Evolutionary conservation across 2,888 invertebrate genomes (phyloP), one percentile per base, ranked within the genome.

Genomic region (Villa cingulata): DNA sequence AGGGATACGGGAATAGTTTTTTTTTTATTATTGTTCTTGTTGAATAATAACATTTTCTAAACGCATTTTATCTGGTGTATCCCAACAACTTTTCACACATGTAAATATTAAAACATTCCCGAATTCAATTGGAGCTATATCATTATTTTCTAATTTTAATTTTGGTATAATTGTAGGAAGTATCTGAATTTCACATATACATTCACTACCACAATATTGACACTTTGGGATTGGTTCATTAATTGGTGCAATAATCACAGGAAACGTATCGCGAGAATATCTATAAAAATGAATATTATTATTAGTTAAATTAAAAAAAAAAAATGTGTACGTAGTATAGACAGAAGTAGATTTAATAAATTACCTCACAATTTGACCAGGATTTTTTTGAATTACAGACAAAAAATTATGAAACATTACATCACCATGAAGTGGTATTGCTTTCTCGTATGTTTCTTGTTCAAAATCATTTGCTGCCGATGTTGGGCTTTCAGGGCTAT

Each of bases 71-170:
- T 83, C 82, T 4, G 76, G 75, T 1, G 77, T 71, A 46, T 78
- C 76, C 91, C 91, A 91, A 67, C 92, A 92, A 62, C 87, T 90
- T 58, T 78, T 77, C 37, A 77, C 71, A 64, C 92, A 94, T 2
- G 90, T 86, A 63, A 81, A 91, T 16, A 91, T 71, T 15, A 90
- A 70, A 3, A 89, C 82, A n/a, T 87, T 89, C 10, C 91, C 86
- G 64, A 86, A 91, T 66, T 92, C 91, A 37, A 87, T 67, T 15
- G 73, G 73, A 18, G 73, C 67, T 3, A 66, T 59, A 51, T 77
- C 75, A 51, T 75, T 75, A 32, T 68, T 72, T 14, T 74, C 74
- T 42, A 87, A 65, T 45, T 72, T 72, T 34, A 90, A 69, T 48
- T 81, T 77, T 18, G 82, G 78, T 47, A 90, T 81, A 36, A 90